A percentile compares a stretch with the other conserved stretches of the same genome.
Conservation (phyloP, 2,888 invertebrate species). For the Nebria salina region DNA sequence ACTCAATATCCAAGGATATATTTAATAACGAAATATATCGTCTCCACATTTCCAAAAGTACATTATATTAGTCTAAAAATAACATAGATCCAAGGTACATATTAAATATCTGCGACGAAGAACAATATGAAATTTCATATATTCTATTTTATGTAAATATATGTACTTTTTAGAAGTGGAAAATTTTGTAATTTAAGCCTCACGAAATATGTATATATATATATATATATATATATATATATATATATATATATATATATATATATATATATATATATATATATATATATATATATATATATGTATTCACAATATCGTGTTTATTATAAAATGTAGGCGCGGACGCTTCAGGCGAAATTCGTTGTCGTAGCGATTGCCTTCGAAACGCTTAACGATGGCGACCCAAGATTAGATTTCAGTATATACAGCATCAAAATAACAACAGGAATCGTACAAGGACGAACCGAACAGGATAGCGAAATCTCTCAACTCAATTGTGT, state of each 20-base stretch:
- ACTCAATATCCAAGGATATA: too few species aligned
- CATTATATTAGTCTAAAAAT: too few species aligned
- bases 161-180: neutral
- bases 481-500: neutral
- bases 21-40: too few species aligned
- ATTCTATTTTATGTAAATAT: neutral
- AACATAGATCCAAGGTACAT: neutral
- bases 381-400: neutral
- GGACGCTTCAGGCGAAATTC: neutral
- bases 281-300: neutral
- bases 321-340: neutral
- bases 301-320: neutral
- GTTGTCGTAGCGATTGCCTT: neutral
- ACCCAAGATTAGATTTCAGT: constrained; percentile 2
- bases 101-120: neutral
- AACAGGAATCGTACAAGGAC: neutral
- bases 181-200: neutral
- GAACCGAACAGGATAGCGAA: neutral
- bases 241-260: neutral
- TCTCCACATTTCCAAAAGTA: too few species aligned
- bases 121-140: neutral
- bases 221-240: too few species aligned
- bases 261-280: neutral
- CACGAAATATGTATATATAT: neutral
- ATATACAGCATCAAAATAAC: constrained; percentile 6